Evolutionary conservation across 2,113 vertebrate genomes (phyloP).

Genomic region (Peromyscus leucopus): DNA sequence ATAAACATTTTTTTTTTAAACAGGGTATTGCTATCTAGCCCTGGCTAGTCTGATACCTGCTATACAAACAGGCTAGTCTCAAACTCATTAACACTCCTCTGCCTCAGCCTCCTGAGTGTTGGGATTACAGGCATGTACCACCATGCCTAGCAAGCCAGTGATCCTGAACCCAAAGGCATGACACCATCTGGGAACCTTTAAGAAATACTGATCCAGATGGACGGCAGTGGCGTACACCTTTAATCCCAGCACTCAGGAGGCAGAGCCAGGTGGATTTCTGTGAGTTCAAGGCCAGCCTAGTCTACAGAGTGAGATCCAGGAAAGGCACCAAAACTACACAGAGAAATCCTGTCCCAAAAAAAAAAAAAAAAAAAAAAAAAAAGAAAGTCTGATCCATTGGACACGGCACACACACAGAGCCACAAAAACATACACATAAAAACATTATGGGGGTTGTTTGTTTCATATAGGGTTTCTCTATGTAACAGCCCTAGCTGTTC

Average conservation of each 20-base stretch:
- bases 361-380: too few relatives aligned
- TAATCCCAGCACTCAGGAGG: too few relatives aligned
- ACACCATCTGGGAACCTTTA: not conserved
- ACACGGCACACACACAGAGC: not conserved
- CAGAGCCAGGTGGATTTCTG: too few relatives aligned
- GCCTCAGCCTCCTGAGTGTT: not conserved
- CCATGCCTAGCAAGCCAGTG: not conserved
- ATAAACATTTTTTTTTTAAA: not conserved
- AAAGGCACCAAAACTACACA: too few relatives aligned
- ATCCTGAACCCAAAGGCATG: not conserved
- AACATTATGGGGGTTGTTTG: not conserved
- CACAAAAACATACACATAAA: not conserved
- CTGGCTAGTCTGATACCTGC: not conserved
- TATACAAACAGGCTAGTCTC: not conserved
- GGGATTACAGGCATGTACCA: not conserved
- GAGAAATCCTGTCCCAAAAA: too few relatives aligned
- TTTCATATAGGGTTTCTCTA: not conserved
- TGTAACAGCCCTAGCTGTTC: not conserved
- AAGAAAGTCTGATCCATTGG: not conserved
- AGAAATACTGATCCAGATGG: not conserved
- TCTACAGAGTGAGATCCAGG: too few relatives aligned
- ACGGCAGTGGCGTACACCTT: not conserved
- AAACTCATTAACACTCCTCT: not conserved
- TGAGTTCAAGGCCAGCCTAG: too few relatives aligned
- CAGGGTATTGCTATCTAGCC: not conserved